A percentile compares a stretch with the other conserved stretches of the same genome.
These are phyloP conservation scores for Phoebastria nigripes DNA, from an alignment of 2,797 vertebrate genomes.

Conservation along the genomic window DNA sequence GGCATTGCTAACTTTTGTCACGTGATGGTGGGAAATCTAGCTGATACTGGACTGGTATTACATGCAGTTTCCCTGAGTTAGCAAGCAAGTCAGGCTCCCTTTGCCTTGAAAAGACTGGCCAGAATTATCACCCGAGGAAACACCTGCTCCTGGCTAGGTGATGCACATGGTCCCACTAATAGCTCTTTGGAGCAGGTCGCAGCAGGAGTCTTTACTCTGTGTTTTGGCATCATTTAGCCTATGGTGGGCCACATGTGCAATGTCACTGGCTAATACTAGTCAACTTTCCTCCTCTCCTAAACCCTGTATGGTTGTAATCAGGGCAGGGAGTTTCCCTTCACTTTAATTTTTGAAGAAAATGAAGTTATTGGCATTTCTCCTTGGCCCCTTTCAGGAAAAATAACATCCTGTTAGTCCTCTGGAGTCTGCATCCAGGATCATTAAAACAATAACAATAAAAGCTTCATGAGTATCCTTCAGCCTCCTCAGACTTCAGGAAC, in stretches of 20 bases:
- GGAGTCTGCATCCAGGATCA: neutral
- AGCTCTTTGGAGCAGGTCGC: neutral
- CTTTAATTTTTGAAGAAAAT: neutral
- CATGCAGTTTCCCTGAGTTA: neutral
- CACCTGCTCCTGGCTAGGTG: neutral
- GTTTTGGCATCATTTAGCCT: neutral
- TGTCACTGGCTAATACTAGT: no score
- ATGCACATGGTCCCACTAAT: neutral
- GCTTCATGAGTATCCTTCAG: neutral
- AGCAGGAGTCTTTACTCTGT: neutral
- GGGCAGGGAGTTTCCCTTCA: neutral
- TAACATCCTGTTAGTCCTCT: neutral
- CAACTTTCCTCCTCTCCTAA: neutral
- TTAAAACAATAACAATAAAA: neutral
- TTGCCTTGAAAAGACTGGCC: neutral
- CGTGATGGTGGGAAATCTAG: neutral
- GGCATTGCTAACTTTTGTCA: neutral
- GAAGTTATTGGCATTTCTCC: neutral
- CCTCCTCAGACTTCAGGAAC: neutral
- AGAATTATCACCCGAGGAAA: neutral
- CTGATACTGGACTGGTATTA: neutral
- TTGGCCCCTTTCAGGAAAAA: neutral
- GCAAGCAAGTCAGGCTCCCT: neutral
- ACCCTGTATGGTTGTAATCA: neutral
- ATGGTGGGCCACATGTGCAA: neutral